Conservation (phyloP, 2,797 vertebrate species). For the Parambassis ranga region DNA sequence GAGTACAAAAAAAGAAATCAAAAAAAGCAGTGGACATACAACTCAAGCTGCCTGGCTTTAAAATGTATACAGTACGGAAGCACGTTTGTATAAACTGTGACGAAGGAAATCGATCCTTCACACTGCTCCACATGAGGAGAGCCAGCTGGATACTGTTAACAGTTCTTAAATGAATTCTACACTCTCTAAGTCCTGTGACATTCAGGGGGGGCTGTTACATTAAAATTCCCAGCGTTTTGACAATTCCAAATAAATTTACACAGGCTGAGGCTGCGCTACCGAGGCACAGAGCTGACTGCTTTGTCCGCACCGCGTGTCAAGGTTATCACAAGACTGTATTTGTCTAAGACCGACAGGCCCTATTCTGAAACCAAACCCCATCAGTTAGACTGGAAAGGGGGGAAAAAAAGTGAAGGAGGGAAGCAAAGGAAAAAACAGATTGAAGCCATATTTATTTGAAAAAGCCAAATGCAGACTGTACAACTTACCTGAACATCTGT, state of each 20-base stretch:
- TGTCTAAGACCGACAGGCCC: slow-evolving; percentile 49
- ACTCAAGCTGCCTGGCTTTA: slow-evolving; percentile 41
- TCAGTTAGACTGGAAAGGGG: slow-evolving; percentile 19
- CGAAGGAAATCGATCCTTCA: slow-evolving; percentile 72
- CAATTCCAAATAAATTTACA: slow-evolving; percentile 75
- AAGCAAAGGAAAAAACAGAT: not conserved
- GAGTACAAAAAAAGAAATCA: not conserved
- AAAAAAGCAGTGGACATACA: slow-evolving; percentile 35
- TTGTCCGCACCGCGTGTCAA: slow-evolving; percentile 57
- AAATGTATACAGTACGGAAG: slow-evolving; percentile 69
- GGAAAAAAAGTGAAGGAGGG: not conserved
- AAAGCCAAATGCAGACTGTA: slow-evolving; percentile 14
- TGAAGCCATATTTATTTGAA: slow-evolving; percentile 47
- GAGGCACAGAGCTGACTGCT: slow-evolving; percentile 39
- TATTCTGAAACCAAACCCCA: slow-evolving; percentile 53
- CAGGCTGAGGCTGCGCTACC: slow-evolving; percentile 15
- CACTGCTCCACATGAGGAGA: slow-evolving; percentile 60
- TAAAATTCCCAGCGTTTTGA: slow-evolving; percentile 69
- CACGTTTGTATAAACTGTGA: slow-evolving; percentile 74
- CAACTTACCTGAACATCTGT: slow-evolving; percentile 16
- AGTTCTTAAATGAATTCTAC: slow-evolving; percentile 69
- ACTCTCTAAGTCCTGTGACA: slow-evolving; percentile 67
- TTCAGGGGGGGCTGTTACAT: slow-evolving; percentile 57
- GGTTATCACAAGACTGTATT: slow-evolving; percentile 67
- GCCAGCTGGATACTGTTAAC: slow-evolving; percentile 78